Base-by-base conservation (phyloP, 1,140 invertebrate species). In the Apis cerana region DNA sequence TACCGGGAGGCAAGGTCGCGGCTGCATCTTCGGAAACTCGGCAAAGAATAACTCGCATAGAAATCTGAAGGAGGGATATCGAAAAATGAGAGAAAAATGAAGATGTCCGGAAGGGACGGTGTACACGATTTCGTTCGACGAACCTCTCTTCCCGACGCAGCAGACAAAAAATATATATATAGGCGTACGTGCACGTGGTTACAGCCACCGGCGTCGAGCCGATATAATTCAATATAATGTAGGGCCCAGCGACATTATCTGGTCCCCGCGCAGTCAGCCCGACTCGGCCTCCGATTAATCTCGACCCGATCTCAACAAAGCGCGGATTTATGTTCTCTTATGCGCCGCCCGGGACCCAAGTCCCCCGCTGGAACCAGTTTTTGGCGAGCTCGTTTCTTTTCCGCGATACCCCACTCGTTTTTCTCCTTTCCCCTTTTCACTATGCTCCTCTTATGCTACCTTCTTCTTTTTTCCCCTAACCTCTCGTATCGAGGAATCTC, bases 211-310 rank as follows among this genome's bases (percentile, higher is more conserved):
- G 78, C 76, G 83, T 85, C 74, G 83, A 65, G 62, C 72, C 65
- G 88, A 87, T 87, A 89, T 89, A 91, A 91, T 91, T 91, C 90
- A 89, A 91, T 91, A 88, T 89, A 90, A 90, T 87, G 75, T 88
- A 86, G 77, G 70, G 67, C 74, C 82, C 86, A 85, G 90, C 85
- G 90, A 91, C 90, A 89, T 91, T 91, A 91, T 91, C 90, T 89
- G 88, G 77, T 72, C 83, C 33, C 81, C 79, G 84, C 50, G 83
- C 85, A 78, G 88, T 89, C 89, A 84, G 78, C 85, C 76, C 82
- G 88, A 85, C 82, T 82, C 75, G 52, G 68, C 64, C 70, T 69
- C 67, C 86, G 86, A 91, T 91, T 91, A 91, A 91, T 91, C 90
- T 91, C 90, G 86, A 88, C 90, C 89, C 90, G 88, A 90, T 91